These are phyloP conservation scores for Noturus placidus DNA, from an alignment of 2,113 vertebrate species.

Conservation along the genomic window DNA sequence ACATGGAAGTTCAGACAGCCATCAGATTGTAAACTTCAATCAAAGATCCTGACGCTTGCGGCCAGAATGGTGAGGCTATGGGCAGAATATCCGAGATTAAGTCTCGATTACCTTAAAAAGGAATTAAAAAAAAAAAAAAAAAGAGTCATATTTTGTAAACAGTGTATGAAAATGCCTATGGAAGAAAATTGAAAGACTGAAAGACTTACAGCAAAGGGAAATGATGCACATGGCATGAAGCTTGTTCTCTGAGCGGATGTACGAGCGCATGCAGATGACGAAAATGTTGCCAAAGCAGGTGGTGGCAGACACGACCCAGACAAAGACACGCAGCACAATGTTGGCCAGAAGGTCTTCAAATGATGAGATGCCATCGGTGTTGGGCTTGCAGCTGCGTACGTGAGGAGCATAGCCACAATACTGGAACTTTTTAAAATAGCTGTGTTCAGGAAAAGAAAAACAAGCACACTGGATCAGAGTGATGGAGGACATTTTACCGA, in stretches of 20 bases:
- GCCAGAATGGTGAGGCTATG: background rate
- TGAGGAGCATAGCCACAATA: conserved; percentile 95
- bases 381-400: conserved; percentile 95
- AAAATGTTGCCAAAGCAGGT: conserved; percentile 97
- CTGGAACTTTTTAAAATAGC: conserved; percentile 98
- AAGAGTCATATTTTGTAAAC: background rate
- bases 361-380: conserved; percentile 95
- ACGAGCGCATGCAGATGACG: conserved; percentile 93
- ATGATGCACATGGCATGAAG: conserved; percentile 93
- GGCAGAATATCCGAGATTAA: background rate
- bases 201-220: conserved; percentile 90
- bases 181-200: background rate
- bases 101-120: background rate
- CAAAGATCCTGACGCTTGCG: background rate
- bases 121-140: background rate
- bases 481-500: background rate
- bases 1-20: background rate
- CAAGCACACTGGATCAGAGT: background rate
- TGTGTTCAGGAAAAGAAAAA: conserved; percentile 52
- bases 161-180: background rate
- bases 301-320: conserved; percentile 94
- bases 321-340: conserved; percentile 91
- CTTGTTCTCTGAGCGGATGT: conserved; percentile 93
- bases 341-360: conserved; percentile 93
- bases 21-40: background rate